A percentile compares a stretch with the other conserved stretches of the same genome.
Evolutionary conservation across 2,113 vertebrate genomes (phyloP).

Genomic region (Nesoenas mayeri): DNA sequence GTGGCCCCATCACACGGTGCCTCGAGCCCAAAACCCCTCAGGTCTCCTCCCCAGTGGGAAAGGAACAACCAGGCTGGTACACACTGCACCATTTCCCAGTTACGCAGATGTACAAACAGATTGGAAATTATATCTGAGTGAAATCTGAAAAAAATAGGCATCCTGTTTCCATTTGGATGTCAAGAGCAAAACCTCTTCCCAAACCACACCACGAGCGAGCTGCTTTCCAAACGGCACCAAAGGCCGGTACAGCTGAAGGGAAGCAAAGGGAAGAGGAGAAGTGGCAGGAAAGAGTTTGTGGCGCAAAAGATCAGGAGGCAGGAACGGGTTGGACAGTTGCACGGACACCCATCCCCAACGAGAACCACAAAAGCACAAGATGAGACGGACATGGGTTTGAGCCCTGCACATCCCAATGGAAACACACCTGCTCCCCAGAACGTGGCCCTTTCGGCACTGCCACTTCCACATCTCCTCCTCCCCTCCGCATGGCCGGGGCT

Average conservation of each 20-base stretch:
- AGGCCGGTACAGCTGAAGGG: not conserved
- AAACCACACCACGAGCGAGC: accelerated
- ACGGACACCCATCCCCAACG: not conserved
- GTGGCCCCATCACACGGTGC: not conserved
- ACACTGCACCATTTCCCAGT: accelerated
- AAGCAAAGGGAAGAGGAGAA: not conserved
- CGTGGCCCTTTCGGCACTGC: not conserved
- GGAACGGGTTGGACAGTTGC: accelerated
- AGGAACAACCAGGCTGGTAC: not conserved
- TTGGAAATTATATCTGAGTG: not conserved
- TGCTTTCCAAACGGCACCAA: not conserved
- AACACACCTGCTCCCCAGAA: not conserved
- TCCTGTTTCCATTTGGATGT: not conserved
- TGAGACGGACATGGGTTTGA: accelerated
- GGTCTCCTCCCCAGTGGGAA: not conserved
- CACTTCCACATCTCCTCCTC: not conserved
- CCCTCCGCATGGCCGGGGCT: not conserved
- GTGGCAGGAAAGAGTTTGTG: not conserved
- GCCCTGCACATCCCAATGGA: not conserved
- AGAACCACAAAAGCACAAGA: not conserved
- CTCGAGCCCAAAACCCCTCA: not conserved
- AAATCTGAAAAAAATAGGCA: not conserved
- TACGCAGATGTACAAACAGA: accelerated
- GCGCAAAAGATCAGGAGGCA: not conserved
- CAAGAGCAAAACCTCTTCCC: not conserved